A percentile compares a stretch with the other conserved stretches of the same genome.
Evolutionary conservation across 2,888 invertebrate species (phyloP).

Genomic region (Scaptomyza caliginosa): DNA sequence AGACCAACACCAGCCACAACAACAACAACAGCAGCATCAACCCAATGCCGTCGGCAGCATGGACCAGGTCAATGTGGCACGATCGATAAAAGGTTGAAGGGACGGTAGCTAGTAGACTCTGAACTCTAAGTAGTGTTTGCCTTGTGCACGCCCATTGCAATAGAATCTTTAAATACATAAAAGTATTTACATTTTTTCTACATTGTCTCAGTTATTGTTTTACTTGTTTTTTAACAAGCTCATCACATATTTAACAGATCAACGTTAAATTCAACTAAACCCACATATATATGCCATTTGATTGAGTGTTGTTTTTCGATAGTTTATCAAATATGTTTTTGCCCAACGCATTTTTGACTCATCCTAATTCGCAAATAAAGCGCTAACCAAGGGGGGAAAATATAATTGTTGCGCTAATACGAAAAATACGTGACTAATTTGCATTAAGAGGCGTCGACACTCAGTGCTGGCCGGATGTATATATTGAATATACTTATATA

Average conservation of each 20-base stretch:
- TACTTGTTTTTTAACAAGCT: constrained; percentile 41
- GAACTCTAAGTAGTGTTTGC: constrained; percentile 42
- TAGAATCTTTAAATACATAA: constrained; percentile 37
- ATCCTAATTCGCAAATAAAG: constrained; percentile 31
- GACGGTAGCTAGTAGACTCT: constrained; percentile 22
- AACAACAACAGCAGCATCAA: constrained; percentile 9
- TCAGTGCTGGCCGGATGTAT: constrained; percentile 58
- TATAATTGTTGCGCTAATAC: constrained; percentile 57
- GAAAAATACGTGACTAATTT: constrained; percentile 73
- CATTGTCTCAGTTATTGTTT: constrained; percentile 39
- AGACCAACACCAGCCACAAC: constrained; percentile 66
- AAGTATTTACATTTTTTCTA: constrained; percentile 37
- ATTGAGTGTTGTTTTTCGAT: constrained; percentile 8
- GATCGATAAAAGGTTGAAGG: constrained; percentile 30
- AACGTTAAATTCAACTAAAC: constrained; percentile 25
- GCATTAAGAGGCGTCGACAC: constrained; percentile 10
- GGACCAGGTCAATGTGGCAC: constrained; percentile 39
- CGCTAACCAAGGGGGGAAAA: constrained; percentile 20
- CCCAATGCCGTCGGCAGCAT: constrained; percentile 40
- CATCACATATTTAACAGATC: constrained; percentile 45
- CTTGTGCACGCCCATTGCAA: constrained; percentile 48
- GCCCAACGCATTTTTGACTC: constrained; percentile 51
- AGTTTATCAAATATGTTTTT: constrained; percentile 15
- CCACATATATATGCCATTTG: neutral
- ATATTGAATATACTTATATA: constrained; percentile 43